phyloP scores from a whole-genome alignment of 2,113 vertebrate genomes.

The Syrmaticus mikado region DNA sequence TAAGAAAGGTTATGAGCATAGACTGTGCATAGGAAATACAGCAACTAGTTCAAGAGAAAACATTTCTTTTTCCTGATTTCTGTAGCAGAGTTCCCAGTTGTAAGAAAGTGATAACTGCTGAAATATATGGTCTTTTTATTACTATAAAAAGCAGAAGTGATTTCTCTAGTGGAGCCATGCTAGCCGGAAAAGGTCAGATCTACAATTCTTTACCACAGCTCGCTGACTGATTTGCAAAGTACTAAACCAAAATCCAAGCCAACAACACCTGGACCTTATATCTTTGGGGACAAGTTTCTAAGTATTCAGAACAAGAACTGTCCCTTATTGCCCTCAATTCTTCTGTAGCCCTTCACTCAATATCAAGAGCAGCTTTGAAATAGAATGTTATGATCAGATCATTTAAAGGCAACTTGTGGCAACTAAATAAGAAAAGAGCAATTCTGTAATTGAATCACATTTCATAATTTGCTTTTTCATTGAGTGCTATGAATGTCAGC shows the following conservation, averaged over 20 bases:
- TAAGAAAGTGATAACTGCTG: not conserved
- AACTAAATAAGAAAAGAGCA: not conserved
- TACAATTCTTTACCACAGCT: not conserved
- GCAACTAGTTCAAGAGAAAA: not conserved
- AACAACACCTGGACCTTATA: not conserved
- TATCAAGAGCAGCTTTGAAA: not conserved
- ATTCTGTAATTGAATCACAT: not conserved
- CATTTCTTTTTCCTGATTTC: not conserved
- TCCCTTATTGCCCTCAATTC: not conserved
- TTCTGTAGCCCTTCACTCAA: not conserved
- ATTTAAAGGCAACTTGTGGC: not conserved
- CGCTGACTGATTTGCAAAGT: not conserved
- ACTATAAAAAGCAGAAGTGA: not conserved
- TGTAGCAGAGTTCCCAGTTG: not conserved
- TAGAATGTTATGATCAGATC: not conserved
- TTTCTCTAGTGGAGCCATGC: not conserved
- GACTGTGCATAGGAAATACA: not conserved
- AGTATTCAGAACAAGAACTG: not conserved
- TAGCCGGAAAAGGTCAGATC: not conserved
- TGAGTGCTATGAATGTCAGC: not conserved
- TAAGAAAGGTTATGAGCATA: not conserved
- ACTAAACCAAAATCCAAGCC: not conserved
- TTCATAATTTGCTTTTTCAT: not conserved
- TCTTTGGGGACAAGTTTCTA: not conserved
- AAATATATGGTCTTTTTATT: not conserved